Conservation (phyloP, 2,888 invertebrate species). For the Lampropteryx suffumata region DNA sequence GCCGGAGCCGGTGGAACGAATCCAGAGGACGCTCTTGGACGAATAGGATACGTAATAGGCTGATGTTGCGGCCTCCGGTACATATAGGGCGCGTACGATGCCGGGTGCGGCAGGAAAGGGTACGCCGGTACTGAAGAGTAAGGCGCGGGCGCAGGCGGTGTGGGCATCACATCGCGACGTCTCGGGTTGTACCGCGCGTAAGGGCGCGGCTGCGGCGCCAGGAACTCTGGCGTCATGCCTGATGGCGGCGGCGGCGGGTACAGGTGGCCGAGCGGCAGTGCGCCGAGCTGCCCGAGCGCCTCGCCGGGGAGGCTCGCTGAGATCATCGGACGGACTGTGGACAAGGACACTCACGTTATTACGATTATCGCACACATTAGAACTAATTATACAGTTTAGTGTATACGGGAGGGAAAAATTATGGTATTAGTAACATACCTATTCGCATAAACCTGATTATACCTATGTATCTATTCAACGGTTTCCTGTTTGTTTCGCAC, state of each 20-base stretch:
- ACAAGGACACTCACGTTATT: conserved; percentile 15
- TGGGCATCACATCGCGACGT: conserved; percentile 62
- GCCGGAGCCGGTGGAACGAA: conserved; percentile 74
- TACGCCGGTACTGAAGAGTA: conserved; percentile 65
- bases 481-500: too few relatives aligned
- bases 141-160: conserved; percentile 62
- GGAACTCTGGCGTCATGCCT: conserved; percentile 84
- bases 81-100: conserved; percentile 68
- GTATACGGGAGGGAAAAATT: too few relatives aligned
- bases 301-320: conserved; percentile 86
- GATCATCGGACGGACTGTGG: conserved; percentile 85
- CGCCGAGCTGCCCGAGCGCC: conserved; percentile 83
- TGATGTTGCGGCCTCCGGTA: conserved; percentile 69
- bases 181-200: conserved; percentile 79
- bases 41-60: conserved; percentile 60
- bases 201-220: conserved; percentile 86
- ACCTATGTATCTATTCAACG: too few relatives aligned
- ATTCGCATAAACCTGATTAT: too few relatives aligned
- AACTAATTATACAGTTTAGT: neutral
- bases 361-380: neutral
- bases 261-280: conserved; percentile 83
- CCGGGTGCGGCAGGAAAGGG: conserved; percentile 73
- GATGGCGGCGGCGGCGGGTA: conserved; percentile 77
- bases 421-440: too few relatives aligned
- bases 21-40: conserved; percentile 69